phyloP scores from a whole-genome alignment of 2,888 invertebrate species.

The Drosophila recens region DNA sequence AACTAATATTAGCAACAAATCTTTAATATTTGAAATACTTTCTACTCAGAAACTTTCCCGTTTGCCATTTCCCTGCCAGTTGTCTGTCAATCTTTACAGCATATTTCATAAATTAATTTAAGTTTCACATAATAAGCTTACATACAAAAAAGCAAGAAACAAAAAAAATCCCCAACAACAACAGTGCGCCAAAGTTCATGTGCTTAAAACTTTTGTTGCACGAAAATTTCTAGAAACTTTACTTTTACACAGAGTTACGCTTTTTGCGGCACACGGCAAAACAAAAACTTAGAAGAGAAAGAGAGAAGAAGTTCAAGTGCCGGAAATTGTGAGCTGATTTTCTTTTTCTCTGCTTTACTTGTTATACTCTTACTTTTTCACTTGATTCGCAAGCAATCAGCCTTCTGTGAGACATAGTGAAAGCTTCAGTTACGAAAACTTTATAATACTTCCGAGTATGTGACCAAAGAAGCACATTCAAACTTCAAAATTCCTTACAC shows the following conservation, averaged over 20 bases:
- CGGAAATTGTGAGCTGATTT: constrained; percentile 67
- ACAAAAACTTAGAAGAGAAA: constrained; percentile 10
- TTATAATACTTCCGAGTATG: constrained; percentile 29
- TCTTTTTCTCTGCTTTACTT: constrained; percentile 16
- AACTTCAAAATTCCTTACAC: constrained; percentile 6
- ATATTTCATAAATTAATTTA: constrained; percentile 76
- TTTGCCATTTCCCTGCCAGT: constrained; percentile 3
- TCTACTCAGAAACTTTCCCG: neutral
- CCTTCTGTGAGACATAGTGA: constrained; percentile 47
- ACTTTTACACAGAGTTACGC: constrained; percentile 61
- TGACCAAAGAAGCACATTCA: neutral
- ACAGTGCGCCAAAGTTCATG: constrained; percentile 61
- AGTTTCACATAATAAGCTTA: constrained; percentile 70
- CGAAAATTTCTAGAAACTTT: constrained; percentile 55
- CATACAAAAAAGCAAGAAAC: constrained; percentile 19
- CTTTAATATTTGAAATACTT: constrained; percentile 4
- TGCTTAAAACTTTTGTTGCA: constrained; percentile 73
- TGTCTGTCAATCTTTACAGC: constrained; percentile 60
- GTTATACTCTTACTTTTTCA: constrained; percentile 24
- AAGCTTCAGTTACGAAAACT: constrained; percentile 39
- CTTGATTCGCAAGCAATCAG: constrained; percentile 57
- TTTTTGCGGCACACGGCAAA: constrained; percentile 43
- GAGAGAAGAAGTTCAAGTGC: constrained; percentile 60
- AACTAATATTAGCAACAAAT: constrained; percentile 13
- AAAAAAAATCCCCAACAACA: constrained; percentile 2